These are phyloP conservation scores for Atlantisia rogersi DNA, from an alignment of 2,113 vertebrate species.

Conservation along the genomic window DNA sequence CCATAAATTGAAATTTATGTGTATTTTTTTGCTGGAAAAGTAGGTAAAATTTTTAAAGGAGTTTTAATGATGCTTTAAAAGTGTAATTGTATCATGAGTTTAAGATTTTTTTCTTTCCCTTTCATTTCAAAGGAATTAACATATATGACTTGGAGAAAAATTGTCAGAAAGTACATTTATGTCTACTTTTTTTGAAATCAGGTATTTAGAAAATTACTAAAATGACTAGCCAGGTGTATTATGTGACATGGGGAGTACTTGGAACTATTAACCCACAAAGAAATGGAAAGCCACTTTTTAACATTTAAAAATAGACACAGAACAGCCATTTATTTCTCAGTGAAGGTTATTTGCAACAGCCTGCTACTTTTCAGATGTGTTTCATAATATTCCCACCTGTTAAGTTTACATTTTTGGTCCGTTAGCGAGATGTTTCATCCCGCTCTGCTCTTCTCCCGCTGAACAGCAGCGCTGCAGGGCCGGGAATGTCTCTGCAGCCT, in stretches of 20 bases:
- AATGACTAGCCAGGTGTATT: neutral
- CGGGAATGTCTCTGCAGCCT: accelerated
- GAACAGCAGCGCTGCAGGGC: accelerated
- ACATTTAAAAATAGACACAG: neutral
- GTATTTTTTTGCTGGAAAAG: neutral
- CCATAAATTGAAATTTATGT: neutral
- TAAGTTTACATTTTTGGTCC: neutral
- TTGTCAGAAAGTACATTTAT: neutral
- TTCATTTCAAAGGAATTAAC: neutral
- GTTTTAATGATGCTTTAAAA: neutral
- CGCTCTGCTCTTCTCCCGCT: neutral
- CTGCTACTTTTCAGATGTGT: neutral
- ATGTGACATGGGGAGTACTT: neutral
- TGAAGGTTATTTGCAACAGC: neutral
- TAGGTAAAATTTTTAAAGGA: neutral
- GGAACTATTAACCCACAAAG: neutral
- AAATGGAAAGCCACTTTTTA: neutral
- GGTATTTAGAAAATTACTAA: neutral
- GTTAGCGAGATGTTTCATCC: accelerated
- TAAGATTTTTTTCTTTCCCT: neutral
- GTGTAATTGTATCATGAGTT: neutral
- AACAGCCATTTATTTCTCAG: neutral
- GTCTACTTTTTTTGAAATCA: neutral
- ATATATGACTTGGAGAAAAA: neutral
- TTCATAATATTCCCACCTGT: neutral